Evolutionary conservation across 2,113 vertebrate genomes (phyloP).

Genomic region (Chiloscyllium plagiosum): DNA sequence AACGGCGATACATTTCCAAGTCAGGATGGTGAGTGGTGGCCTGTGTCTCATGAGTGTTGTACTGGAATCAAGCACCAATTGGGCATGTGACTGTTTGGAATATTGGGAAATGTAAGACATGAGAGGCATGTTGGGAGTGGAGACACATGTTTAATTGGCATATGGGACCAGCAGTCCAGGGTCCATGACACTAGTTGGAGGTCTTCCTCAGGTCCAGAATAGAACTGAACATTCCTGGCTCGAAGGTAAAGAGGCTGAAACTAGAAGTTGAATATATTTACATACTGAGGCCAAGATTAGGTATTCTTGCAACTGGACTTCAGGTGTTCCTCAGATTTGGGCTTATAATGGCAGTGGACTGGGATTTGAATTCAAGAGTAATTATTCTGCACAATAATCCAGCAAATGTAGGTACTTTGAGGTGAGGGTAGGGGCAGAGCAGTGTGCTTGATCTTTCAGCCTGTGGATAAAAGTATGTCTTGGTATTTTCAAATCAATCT

Average conservation of each 20-base stretch:
- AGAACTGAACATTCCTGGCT: not conserved
- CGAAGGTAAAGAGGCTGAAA: not conserved
- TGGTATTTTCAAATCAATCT: too few species aligned
- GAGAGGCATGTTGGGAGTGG: not conserved
- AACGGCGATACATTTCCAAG: too few species aligned
- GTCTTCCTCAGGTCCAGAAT: not conserved
- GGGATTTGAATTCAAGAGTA: not conserved
- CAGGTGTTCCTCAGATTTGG: not conserved
- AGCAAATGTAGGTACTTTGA: not conserved
- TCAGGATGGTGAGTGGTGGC: not conserved
- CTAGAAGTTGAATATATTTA: not conserved
- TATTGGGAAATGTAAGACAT: not conserved
- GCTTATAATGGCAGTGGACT: not conserved
- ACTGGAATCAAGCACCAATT: not conserved
- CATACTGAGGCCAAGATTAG: not conserved
- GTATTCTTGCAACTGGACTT: not conserved
- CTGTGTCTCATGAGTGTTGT: not conserved
- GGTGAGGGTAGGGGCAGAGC: not conserved
- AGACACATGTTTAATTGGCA: not conserved
- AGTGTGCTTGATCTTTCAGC: not conserved
- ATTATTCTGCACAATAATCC: not conserved
- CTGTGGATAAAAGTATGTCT: not conserved
- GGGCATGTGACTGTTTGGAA: not conserved
- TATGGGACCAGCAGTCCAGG: not conserved
- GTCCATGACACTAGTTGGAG: not conserved